Evolutionary conservation across 2,888 invertebrate species (phyloP), one percentile per base, ranked within the genome.

Genomic region (Hyposoter didymator): DNA sequence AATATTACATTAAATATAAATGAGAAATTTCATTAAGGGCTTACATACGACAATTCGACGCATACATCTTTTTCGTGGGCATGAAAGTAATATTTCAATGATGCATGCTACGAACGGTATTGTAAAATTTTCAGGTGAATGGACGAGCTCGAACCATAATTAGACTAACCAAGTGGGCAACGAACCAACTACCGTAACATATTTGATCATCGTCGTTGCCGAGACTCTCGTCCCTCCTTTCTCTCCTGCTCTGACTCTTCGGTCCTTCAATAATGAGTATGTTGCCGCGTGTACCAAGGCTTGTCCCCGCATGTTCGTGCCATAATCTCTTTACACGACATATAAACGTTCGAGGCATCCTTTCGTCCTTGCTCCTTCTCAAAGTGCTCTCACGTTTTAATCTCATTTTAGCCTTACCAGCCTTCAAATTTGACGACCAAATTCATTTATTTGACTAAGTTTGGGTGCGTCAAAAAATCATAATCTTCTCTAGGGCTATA

Each of bases 121-220:
- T 22, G 66, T 28, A 69, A 78, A 67, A 78, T 59, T 39, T 32
- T 47, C 10, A 73, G 72, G 12, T 49, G 83, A 74, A 83, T 74
- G 78, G 78, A 79, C 73, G 76, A 82, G 87, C 84, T 87, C 83
- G 66, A 83, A 79, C 82, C 78, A 87, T 87, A 88, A 87, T 87
- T 87, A 82, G 86, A 78, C 73, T 86, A 83, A 87, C 88, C 86
- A 87, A 87, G 87, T 86, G 86, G 88, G 85, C 87, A 87, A 87
- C 85, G 84, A 88, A 85, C 85, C 87, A 88, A 86, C 87, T 87
- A 88, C 86, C 87, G 88, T 87, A 85, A 88, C 88, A 75, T 64
- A 88, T 87, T 89, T 87, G 85, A 87, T 89, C 87, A 89, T 89
- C 87, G 78, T 85, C 70, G 86, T 79, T 86, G 86, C 79, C 78